Evolutionary conservation across 2,113 vertebrate species (phyloP).

Genomic region (Campylomormyrus tamandua): DNA sequence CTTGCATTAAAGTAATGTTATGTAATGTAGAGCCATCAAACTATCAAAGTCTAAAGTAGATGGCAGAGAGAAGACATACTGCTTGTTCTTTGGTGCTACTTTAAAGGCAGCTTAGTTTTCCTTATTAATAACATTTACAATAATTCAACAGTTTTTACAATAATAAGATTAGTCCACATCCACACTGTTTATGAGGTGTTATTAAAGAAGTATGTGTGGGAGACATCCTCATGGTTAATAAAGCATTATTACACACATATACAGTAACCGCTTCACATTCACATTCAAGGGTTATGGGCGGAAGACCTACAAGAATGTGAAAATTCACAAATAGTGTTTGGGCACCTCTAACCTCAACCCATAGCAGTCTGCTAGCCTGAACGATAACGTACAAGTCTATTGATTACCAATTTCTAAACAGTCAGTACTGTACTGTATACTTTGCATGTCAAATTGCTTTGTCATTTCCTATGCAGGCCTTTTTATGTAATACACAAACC

Average conservation of each 20-base stretch:
- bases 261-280: neutral
- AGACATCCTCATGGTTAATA: neutral
- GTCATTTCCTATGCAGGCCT: neutral
- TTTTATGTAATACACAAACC: neutral
- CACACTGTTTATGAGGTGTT: neutral
- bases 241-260: neutral
- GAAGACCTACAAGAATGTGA: neutral
- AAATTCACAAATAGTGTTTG: neutral
- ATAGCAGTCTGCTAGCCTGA: neutral
- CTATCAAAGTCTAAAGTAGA: neutral
- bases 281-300: too few species aligned
- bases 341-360: neutral
- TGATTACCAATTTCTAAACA: neutral
- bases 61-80: neutral
- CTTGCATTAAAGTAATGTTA: neutral
- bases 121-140: neutral
- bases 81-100: neutral
- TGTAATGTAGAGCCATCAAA: neutral
- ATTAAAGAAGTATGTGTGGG: neutral
- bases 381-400: neutral
- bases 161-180: neutral
- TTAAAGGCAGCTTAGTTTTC: neutral
- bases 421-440: neutral
- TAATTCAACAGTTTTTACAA: neutral
- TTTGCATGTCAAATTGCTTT: neutral